Conservation (phyloP, 1,140 invertebrate genomes). For the Amphibalanus amphitrite region DNA sequence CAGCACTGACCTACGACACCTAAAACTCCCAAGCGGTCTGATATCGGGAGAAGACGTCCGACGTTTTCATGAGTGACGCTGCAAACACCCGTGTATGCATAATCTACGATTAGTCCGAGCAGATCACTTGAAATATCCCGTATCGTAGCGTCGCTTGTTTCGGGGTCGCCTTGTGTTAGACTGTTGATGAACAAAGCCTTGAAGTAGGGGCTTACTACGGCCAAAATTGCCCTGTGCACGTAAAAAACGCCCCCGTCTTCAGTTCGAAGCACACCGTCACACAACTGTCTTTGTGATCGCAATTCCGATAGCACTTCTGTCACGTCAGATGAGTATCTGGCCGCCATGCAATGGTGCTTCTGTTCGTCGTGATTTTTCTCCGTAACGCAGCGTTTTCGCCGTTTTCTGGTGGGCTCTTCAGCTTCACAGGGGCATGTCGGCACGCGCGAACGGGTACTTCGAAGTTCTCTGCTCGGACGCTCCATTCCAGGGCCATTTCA, state of each 20-base stretch:
- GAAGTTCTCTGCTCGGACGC: constrained; percentile 1
- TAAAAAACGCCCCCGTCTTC: constrained; percentile 25
- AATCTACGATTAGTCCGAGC: constrained; percentile 39
- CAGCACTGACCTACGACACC: constrained; percentile 45
- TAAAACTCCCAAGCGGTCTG: constrained; percentile 43
- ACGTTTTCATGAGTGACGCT: constrained; percentile 38
- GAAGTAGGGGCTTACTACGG: constrained; percentile 47
- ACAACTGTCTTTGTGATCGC: background rate
- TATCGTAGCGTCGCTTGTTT: constrained; percentile 32
- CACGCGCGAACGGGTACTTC: constrained; percentile 1
- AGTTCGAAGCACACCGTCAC: background rate
- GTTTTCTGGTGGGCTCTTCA: background rate
- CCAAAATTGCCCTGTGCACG: constrained; percentile 44
- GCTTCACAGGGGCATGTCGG: background rate
- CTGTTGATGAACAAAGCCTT: constrained; percentile 44
- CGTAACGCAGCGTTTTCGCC: background rate
- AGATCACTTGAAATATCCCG: constrained; percentile 26
- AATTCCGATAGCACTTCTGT: background rate
- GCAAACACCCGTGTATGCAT: constrained; percentile 44
- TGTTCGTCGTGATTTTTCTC: background rate
- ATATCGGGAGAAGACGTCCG: constrained; percentile 36
- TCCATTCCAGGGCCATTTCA: constrained; percentile 1
- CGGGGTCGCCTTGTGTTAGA: constrained; percentile 32
- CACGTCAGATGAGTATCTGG: background rate
- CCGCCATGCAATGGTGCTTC: background rate